Conservation (phyloP, 2,797 vertebrate species). For the Alca torda region DNA sequence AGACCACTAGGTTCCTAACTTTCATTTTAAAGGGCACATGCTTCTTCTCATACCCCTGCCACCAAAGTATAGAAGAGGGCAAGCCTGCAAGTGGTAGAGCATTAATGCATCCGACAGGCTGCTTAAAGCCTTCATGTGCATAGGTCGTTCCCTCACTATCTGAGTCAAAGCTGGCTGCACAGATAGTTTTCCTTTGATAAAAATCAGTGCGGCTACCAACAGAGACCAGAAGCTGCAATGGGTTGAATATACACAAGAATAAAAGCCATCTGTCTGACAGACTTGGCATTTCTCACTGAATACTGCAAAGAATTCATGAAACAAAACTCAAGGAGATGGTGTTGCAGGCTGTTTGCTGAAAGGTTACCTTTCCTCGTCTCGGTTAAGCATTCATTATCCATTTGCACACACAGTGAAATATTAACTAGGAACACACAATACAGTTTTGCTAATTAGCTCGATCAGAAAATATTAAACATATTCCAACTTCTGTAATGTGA, state of each 20-base stretch:
- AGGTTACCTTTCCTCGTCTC: neutral
- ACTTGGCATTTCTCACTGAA: neutral
- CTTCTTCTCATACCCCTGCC: neutral
- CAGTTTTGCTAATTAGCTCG: neutral
- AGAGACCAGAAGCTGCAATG: neutral
- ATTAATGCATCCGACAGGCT: neutral
- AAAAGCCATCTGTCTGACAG: neutral
- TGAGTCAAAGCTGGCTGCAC: neutral
- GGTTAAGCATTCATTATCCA: neutral
- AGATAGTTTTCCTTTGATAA: neutral
- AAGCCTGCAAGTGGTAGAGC: neutral
- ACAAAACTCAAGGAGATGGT: neutral
- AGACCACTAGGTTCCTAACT: neutral
- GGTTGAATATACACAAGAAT: neutral
- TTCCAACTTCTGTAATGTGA: neutral
- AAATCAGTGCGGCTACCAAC: neutral
- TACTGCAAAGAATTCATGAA: neutral
- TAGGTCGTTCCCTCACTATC: fast-evolving
- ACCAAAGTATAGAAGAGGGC: neutral
- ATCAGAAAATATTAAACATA: neutral
- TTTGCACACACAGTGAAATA: neutral
- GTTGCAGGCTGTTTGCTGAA: neutral
- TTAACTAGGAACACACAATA: neutral
- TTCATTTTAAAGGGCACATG: neutral
- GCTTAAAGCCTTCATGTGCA: neutral